A percentile compares a stretch with the other conserved stretches of the same genome.
Evolutionary conservation across 1,140 invertebrate genomes (phyloP).

Genomic region (Drosophila paulistorum): DNA sequence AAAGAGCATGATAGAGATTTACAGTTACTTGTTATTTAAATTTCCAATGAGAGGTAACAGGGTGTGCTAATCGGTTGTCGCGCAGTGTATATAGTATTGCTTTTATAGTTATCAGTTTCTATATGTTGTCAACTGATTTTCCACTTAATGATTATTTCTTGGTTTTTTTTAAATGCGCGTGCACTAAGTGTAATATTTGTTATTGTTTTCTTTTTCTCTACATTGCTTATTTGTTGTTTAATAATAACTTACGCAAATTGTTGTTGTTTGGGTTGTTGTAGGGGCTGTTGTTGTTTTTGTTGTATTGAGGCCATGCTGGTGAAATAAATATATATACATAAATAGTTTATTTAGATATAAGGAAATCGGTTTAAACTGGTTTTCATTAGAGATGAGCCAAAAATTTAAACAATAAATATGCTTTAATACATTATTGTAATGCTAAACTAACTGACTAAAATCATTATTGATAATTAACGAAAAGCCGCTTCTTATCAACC

Average conservation of each 20-base stretch:
- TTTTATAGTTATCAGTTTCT: background rate
- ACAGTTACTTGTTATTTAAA: too few species aligned
- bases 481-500: slow-evolving; percentile 14
- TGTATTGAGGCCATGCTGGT: slow-evolving; percentile 51
- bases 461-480: slow-evolving; percentile 21
- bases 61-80: too few species aligned
- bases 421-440: background rate
- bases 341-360: slow-evolving; percentile 10
- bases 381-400: background rate
- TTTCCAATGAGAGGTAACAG: too few species aligned
- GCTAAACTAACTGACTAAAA: slow-evolving; percentile 3
- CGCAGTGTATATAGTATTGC: too few species aligned
- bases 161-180: background rate
- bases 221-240: slow-evolving; percentile 43
- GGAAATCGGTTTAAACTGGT: slow-evolving; percentile 42
- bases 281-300: slow-evolving; percentile 27
- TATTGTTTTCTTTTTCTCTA: slow-evolving; percentile 22
- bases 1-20: too few species aligned
- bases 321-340: slow-evolving; percentile 31
- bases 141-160: background rate
- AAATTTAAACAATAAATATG: background rate
- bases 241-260: slow-evolving; percentile 69
- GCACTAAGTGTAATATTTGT: slow-evolving; percentile 17
- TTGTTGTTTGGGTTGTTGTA: slow-evolving; percentile 61
- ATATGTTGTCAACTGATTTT: background rate